Conservation (phyloP, 1,140 invertebrate genomes). For the Cotesia glomerata region DNA sequence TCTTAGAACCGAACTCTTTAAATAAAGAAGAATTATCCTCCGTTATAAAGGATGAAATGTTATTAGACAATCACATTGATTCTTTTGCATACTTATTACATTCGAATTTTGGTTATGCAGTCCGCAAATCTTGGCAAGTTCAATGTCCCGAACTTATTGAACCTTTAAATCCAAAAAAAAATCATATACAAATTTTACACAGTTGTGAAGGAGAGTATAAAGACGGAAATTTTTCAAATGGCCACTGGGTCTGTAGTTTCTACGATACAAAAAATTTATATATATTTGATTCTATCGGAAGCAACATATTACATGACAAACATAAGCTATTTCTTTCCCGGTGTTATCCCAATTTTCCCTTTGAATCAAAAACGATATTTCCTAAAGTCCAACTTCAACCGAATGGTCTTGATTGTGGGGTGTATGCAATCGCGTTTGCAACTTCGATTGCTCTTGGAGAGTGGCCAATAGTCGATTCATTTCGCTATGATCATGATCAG, state of each 20-base stretch:
- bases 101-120: neutral
- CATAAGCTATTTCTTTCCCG: neutral
- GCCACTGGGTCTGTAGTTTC: constrained; percentile 39
- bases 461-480: too few species aligned
- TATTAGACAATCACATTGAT: too few species aligned
- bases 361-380: neutral
- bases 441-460: too few species aligned
- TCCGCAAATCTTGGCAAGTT: neutral
- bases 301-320: neutral
- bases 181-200: constrained; percentile 10
- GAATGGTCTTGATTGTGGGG: too few species aligned
- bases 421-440: too few species aligned
- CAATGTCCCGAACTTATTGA: neutral
- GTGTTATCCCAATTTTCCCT: constrained; percentile 5
- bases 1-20: too few species aligned
- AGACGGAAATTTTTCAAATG: neutral
- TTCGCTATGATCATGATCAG: neutral
- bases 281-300: constrained; percentile 8
- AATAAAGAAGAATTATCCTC: too few species aligned
- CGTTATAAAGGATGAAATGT: too few species aligned
- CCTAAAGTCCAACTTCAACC: too few species aligned
- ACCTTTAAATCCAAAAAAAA: neutral
- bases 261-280: neutral
- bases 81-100: too few species aligned
- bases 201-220: neutral